Conservation (phyloP, 2,888 invertebrate genomes). For the Nesidiocoris tenuis region DNA sequence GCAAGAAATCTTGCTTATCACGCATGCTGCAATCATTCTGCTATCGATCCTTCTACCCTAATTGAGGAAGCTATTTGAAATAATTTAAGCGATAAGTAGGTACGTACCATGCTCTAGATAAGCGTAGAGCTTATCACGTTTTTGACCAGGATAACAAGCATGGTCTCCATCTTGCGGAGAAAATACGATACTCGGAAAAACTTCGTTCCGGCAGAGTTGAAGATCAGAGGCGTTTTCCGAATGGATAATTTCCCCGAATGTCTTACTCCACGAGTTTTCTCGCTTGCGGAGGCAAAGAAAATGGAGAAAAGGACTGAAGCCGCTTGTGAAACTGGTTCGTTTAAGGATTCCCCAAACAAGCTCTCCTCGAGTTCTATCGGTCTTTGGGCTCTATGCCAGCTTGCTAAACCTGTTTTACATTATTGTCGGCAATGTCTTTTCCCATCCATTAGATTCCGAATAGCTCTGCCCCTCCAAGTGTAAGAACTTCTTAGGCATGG, state of each 20-base stretch:
- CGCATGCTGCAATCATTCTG: too few relatives aligned
- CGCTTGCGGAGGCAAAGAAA: constrained; percentile 11
- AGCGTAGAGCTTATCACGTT: too few relatives aligned
- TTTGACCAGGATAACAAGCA: too few relatives aligned
- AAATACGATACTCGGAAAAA: background rate
- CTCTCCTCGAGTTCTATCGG: constrained; percentile 7
- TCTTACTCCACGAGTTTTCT: background rate
- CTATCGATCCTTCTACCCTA: too few relatives aligned
- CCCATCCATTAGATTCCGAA: constrained; percentile 36
- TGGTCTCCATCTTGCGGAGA: too few relatives aligned
- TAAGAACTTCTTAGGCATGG: background rate
- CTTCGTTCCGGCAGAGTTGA: background rate
- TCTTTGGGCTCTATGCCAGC: constrained; percentile 31
- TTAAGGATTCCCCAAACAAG: constrained; percentile 31
- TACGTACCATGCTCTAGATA: too few relatives aligned
- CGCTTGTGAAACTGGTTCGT: constrained; percentile 24
- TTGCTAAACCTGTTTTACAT: constrained; percentile 38
- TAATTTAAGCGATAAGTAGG: too few relatives aligned
- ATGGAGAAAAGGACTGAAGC: constrained; percentile 36
- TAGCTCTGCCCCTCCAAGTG: background rate
- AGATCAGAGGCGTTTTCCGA: background rate
- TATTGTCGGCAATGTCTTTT: constrained; percentile 38
- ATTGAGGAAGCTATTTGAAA: too few relatives aligned
- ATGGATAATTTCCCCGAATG: background rate
- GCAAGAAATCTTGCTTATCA: too few relatives aligned